Evolutionary conservation across 2,888 invertebrate genomes (phyloP).

Genomic region (Plagodis pulveraria): DNA sequence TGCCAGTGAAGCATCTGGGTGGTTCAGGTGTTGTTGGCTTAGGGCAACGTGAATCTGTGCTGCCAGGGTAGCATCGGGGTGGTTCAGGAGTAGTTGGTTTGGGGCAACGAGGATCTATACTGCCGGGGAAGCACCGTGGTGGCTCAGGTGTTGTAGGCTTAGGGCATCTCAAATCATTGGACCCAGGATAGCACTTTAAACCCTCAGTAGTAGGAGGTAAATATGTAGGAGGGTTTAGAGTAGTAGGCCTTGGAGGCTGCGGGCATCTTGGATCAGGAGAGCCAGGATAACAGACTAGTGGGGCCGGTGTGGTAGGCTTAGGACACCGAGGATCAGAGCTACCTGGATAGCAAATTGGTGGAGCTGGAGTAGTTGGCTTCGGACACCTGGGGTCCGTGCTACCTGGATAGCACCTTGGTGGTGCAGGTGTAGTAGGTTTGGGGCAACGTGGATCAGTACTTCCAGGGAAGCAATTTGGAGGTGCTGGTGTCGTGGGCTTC

Average conservation of each 20-base stretch:
- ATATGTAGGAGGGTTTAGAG: conserved; percentile 35
- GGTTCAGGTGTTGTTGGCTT: conserved; percentile 42
- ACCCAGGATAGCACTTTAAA: conserved; percentile 40
- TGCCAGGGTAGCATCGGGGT: conserved; percentile 50
- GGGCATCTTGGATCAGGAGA: conserved; percentile 47
- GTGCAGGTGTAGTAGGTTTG: conserved; percentile 9
- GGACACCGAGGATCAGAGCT: conserved; percentile 43
- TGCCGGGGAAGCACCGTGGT: conserved; percentile 46
- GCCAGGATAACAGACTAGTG: conserved; percentile 33
- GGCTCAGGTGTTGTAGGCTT: conserved; percentile 40
- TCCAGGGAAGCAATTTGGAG: conserved; percentile 23
- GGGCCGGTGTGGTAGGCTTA: conserved; percentile 34
- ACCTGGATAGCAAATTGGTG: conserved; percentile 48
- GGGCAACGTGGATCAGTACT: conserved; percentile 24
- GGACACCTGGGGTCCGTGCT: conserved; percentile 55
- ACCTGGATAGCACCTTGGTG: conserved; percentile 33
- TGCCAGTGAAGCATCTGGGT: conserved; percentile 55
- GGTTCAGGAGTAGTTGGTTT: conserved; percentile 35
- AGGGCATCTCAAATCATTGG: conserved; percentile 34
- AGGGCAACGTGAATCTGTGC: conserved; percentile 53
- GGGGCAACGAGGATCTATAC: conserved; percentile 47
- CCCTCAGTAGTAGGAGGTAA: conserved; percentile 39
- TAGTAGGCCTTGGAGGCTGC: conserved; percentile 47
- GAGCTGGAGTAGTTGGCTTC: conserved; percentile 39
- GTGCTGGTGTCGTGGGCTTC: conserved; percentile 37